Evolutionary conservation across 2,797 vertebrate genomes (phyloP).

Genomic region (Ispidina lecontei): DNA sequence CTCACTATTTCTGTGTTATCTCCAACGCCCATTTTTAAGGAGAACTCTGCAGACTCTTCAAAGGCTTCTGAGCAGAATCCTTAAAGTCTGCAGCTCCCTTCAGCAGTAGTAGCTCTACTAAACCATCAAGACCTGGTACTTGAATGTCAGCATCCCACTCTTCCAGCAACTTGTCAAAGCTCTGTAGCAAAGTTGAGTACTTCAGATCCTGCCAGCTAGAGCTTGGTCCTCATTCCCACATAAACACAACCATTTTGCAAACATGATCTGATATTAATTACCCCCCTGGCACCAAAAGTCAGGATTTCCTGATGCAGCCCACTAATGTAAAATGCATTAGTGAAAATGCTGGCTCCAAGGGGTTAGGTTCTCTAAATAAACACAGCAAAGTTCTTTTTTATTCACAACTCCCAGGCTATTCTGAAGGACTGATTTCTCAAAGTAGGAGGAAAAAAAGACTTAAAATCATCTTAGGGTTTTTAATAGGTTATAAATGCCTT

Average conservation of each 20-base stretch:
- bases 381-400: slow-evolving; percentile 72
- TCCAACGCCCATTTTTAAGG: background rate
- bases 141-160: slow-evolving; percentile 49
- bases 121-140: background rate
- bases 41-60: background rate
- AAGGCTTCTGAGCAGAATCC: background rate
- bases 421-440: slow-evolving; percentile 62
- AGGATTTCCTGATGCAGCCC: slow-evolving; percentile 81
- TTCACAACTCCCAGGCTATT: slow-evolving; percentile 69
- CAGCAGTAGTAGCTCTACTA: background rate
- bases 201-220: slow-evolving; percentile 69
- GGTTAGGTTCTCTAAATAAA: slow-evolving; percentile 81
- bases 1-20: background rate
- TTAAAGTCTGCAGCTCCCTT: background rate
- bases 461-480: slow-evolving; percentile 70
- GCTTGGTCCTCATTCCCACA: slow-evolving; percentile 78
- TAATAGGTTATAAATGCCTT: slow-evolving; percentile 68
- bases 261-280: slow-evolving; percentile 85
- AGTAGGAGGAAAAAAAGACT: background rate
- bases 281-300: slow-evolving; percentile 80
- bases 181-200: slow-evolving; percentile 63
- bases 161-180: slow-evolving; percentile 48
- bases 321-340: slow-evolving; percentile 85
- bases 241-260: slow-evolving; percentile 84
- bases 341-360: slow-evolving; percentile 78